These are phyloP conservation scores for Acanthoscelides obtectus DNA, from an alignment of 2,888 invertebrate genomes.

Conservation along the genomic window DNA sequence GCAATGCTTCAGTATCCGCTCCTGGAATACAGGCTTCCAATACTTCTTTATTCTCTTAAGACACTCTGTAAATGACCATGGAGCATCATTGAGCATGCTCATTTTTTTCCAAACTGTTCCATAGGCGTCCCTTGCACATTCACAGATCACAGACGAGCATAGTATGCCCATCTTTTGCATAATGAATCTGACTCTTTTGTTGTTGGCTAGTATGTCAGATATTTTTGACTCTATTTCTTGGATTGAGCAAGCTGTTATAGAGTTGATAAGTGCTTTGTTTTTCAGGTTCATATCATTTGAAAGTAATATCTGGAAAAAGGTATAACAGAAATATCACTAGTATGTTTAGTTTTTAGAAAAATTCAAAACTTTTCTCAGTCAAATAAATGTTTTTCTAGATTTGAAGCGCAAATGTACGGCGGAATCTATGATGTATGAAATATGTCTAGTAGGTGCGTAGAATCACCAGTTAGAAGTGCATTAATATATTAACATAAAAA, in stretches of 20 bases:
- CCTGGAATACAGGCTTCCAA: slow-evolving; percentile 57
- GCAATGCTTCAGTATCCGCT: slow-evolving; percentile 40
- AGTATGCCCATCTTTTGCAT: slow-evolving; percentile 30
- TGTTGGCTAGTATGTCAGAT: slow-evolving; percentile 15
- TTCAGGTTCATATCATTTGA: slow-evolving; percentile 58
- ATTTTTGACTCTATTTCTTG: slow-evolving; percentile 32
- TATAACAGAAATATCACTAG: no score
- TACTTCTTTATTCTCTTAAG: slow-evolving; percentile 54
- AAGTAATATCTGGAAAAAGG: slow-evolving; percentile 50
- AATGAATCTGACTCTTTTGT: slow-evolving; percentile 27
- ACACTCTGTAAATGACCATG: slow-evolving; percentile 54
- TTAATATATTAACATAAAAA: no score
- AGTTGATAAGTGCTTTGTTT: slow-evolving; percentile 53
- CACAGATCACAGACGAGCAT: slow-evolving; percentile 44
- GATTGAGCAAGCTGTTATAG: slow-evolving; percentile 39
- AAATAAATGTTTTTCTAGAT: no score
- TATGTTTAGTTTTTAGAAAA: no score
- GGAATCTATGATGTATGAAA: no score
- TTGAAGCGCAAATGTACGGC: no score
- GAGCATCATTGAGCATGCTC: slow-evolving; percentile 46
- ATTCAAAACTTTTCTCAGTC: no score
- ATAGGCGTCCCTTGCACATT: slow-evolving; percentile 56
- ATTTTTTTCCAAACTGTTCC: slow-evolving; percentile 53
- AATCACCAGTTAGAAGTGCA: no score
- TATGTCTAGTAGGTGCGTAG: no score